Percentiles rank a stretch among this genome's conserved stretches.
phyloP scores from a whole-genome alignment of 2,888 invertebrate genomes.

The Acleris literana region DNA sequence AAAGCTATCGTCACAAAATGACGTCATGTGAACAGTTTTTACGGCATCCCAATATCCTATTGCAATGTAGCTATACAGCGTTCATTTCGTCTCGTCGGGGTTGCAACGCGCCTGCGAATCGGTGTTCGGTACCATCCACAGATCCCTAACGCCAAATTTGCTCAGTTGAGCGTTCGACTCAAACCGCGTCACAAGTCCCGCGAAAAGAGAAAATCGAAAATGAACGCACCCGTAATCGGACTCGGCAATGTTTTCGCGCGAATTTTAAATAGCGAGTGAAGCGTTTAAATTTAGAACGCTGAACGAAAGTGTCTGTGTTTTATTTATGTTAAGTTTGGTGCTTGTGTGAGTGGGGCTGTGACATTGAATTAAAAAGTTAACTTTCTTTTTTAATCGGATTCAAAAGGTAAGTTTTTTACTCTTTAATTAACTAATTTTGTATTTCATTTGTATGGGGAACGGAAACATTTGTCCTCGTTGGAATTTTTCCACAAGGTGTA shows the following conservation, averaged over 20 bases:
- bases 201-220: constrained; percentile 13
- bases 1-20: constrained; percentile 7
- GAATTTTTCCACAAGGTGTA: constrained; percentile 11
- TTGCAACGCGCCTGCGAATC: constrained; percentile 35
- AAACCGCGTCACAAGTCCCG: constrained; percentile 26
- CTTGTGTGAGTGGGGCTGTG: constrained; percentile 24
- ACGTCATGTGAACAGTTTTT: constrained; percentile 17
- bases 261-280: constrained; percentile 22
- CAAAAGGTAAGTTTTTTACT: constrained; percentile 22
- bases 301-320: constrained; percentile 23
- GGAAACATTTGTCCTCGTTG: not conserved
- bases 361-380: constrained; percentile 30
- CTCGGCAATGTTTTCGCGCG: constrained; percentile 32
- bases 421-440: not conserved
- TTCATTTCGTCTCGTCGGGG: constrained; percentile 19
- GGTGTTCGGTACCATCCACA: constrained; percentile 16
- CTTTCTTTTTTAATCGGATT: constrained; percentile 22
- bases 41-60: constrained; percentile 15
- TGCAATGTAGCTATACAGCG: constrained; percentile 23
- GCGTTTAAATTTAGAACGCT: constrained; percentile 27
- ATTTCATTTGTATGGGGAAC: too few species aligned
- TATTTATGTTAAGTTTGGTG: constrained; percentile 26
- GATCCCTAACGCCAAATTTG: constrained; percentile 26
- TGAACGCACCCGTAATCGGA: constrained; percentile 20
- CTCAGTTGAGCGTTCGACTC: constrained; percentile 35